Conservation (phyloP, 2,113 vertebrate species). For the Corvus moneduloides region DNA sequence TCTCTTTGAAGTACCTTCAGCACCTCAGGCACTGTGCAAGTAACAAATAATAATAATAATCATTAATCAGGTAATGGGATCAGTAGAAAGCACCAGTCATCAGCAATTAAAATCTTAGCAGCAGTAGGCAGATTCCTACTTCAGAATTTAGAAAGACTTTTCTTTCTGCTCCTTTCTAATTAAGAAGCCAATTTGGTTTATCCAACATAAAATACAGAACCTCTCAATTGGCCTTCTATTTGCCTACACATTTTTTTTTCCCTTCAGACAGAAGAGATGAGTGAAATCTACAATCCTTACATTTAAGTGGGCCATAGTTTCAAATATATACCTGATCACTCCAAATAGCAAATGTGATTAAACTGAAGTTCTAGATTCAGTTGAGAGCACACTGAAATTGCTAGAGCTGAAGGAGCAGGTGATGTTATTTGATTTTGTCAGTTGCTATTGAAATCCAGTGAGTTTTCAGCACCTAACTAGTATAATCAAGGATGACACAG, state of each 20-base stretch:
- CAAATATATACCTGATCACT: not conserved
- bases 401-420: not conserved
- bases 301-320: not conserved
- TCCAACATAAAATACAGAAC: not conserved
- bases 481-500: not conserved
- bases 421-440: not conserved
- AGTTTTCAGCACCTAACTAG: not conserved
- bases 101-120: slow-evolving; percentile 30
- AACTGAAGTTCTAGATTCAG: not conserved
- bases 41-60: slow-evolving; percentile 63
- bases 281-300: not conserved
- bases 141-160: not conserved
- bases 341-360: not conserved
- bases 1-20: slow-evolving; percentile 45
- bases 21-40: slow-evolving; percentile 41
- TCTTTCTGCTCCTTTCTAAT: not conserved
- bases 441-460: not conserved
- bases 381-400: not conserved
- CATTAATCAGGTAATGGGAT: slow-evolving; percentile 40
- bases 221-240: not conserved
- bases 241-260: not conserved
- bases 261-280: not conserved
- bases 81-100: slow-evolving; percentile 21
- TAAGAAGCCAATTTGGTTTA: not conserved
- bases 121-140: not conserved